Evolutionary conservation across 2,797 vertebrate genomes (phyloP).

Genomic region (Crocidura indochinensis): DNA sequence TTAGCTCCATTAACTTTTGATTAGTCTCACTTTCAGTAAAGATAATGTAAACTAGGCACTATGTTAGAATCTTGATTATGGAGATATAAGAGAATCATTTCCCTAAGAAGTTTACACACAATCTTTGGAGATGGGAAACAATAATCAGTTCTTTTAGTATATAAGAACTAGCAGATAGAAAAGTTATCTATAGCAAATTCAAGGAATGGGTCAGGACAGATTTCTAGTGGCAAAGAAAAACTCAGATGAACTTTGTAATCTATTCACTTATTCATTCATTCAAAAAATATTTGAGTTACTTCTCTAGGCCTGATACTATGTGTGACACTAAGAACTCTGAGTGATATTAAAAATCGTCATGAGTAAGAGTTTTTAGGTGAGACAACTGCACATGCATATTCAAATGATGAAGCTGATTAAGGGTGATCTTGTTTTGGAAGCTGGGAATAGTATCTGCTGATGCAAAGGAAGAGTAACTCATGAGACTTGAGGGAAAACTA

Average conservation of each 20-base stretch:
- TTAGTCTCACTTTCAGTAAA: neutral
- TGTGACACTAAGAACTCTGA: neutral
- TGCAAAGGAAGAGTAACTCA: neutral
- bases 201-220: neutral
- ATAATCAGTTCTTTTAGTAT: no score
- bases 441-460: neutral
- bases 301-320: neutral
- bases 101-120: neutral
- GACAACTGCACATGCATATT: neutral
- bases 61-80: neutral
- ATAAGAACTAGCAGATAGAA: neutral
- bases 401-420: neutral
- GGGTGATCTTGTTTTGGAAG: neutral
- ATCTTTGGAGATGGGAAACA: neutral
- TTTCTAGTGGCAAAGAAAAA: constrained; percentile 19
- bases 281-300: neutral
- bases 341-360: neutral
- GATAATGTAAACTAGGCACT: neutral
- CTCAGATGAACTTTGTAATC: neutral
- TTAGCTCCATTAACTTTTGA: neutral
- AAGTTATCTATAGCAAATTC: neutral
- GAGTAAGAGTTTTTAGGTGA: neutral
- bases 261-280: neutral
- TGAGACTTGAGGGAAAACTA: neutral
- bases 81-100: neutral